Evolutionary conservation across 2,113 vertebrate species (phyloP).

Genomic region (Prunella fulvescens): DNA sequence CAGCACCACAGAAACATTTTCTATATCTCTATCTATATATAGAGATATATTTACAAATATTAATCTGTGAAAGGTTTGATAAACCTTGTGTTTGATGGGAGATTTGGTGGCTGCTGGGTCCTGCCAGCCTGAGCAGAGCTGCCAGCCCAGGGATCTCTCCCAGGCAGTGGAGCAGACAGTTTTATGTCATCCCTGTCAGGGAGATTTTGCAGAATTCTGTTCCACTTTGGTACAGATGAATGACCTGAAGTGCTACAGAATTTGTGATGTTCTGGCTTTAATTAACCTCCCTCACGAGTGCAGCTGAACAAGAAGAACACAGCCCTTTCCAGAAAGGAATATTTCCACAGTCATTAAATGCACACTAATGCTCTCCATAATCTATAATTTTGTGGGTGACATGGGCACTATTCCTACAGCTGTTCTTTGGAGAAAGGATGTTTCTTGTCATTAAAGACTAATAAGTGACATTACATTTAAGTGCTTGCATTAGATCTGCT

Average conservation of each 20-base stretch:
- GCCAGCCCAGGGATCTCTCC: not conserved
- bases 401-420: constrained; percentile 77
- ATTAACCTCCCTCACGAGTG: constrained; percentile 35
- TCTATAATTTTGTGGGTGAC: constrained; percentile 75
- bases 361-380: constrained; percentile 66
- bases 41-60: not conserved
- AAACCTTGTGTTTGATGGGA: not conserved
- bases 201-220: not conserved
- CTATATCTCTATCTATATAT: accelerated
- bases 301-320: not conserved
- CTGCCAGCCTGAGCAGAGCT: not conserved
- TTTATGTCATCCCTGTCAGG: not conserved
- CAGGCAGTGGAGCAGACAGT: not conserved
- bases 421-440: constrained; percentile 78
- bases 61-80: not conserved
- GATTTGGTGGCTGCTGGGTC: not conserved
- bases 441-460: constrained; percentile 83
- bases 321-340: not conserved
- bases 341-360: constrained; percentile 63
- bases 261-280: constrained; percentile 18
- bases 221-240: not conserved
- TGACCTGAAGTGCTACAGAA: not conserved
- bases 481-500: constrained; percentile 82
- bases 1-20: not conserved
- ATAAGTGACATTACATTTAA: constrained; percentile 85